A percentile compares a stretch with the other conserved stretches of the same genome.
These are phyloP conservation scores for Choristoneura fumiferana DNA, from an alignment of 1,140 invertebrate species.

Conservation along the genomic window DNA sequence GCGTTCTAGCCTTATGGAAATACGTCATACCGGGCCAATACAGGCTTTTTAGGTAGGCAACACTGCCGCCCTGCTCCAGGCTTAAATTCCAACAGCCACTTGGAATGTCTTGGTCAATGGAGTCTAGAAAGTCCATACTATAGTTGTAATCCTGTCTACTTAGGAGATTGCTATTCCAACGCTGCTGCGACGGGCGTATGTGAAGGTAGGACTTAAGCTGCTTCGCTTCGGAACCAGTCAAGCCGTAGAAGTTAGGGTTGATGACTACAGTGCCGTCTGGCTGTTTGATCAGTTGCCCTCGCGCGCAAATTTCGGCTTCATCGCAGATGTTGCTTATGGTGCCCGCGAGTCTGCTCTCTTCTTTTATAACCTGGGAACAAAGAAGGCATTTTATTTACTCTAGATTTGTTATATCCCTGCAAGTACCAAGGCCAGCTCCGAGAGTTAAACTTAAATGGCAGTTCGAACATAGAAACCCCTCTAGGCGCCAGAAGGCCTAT, in stretches of 20 bases:
- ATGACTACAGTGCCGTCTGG: constrained; percentile 82
- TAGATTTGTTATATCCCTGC: no score
- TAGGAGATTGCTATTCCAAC: constrained; percentile 85
- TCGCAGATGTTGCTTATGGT: constrained; percentile 83
- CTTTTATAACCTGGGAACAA: constrained; percentile 79
- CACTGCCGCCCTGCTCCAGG: constrained; percentile 76
- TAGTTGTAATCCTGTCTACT: constrained; percentile 87
- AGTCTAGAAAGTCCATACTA: constrained; percentile 87
- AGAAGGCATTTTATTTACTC: no score
- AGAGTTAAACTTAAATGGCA: no score
- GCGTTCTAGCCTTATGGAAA: constrained; percentile 83
- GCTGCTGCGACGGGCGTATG: constrained; percentile 81
- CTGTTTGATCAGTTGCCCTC: constrained; percentile 84
- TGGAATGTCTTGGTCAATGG: constrained; percentile 83
- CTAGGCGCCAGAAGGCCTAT: no score
- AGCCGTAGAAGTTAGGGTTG: constrained; percentile 84
- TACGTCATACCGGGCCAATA: constrained; percentile 88
- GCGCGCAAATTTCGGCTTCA: constrained; percentile 84
- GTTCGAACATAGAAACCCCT: no score
- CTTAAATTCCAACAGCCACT: constrained; percentile 83
- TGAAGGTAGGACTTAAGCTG: constrained; percentile 84
- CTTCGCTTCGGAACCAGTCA: constrained; percentile 79
- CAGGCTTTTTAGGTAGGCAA: constrained; percentile 82
- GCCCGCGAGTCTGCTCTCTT: constrained; percentile 86
- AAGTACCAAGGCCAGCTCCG: no score